Conservation (phyloP, 2,888 invertebrate genomes). For the Ophraella communa region DNA sequence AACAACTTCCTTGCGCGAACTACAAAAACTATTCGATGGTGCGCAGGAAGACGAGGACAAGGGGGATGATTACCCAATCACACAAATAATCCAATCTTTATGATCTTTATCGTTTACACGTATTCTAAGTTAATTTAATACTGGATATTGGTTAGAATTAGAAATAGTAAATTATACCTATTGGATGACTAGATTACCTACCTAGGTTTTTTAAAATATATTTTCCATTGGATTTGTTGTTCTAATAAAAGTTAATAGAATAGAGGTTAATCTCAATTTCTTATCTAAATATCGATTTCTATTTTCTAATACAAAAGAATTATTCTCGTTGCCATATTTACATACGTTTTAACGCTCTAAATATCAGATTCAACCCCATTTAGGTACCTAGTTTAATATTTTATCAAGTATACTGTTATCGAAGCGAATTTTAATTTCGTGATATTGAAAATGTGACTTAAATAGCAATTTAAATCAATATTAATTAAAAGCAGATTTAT, state of each 20-base stretch:
- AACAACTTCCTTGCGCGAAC: slow-evolving; percentile 17
- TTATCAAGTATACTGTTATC: no score
- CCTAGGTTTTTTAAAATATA: no score
- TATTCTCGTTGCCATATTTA: neutral
- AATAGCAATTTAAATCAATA: no score
- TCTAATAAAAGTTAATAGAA: no score
- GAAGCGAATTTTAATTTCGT: no score
- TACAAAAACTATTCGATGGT: neutral
- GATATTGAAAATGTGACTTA: no score
- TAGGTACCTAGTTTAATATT: no score
- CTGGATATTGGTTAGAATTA: neutral
- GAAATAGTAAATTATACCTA: neutral
- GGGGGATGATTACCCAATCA: slow-evolving; percentile 14
- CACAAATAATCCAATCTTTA: neutral
- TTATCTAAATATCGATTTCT: neutral
- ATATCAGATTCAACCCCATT: no score
- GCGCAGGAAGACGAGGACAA: neutral
- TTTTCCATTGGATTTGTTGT: no score
- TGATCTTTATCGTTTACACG: neutral
- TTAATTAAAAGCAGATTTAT: neutral
- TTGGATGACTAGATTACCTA: neutral
- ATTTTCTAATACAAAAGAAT: neutral
- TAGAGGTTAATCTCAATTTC: neutral
- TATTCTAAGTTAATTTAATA: neutral
- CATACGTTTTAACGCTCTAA: neutral